These are phyloP conservation scores for Podarcis cretensis DNA, from an alignment of 2,113 vertebrate genomes.

Conservation along the genomic window DNA sequence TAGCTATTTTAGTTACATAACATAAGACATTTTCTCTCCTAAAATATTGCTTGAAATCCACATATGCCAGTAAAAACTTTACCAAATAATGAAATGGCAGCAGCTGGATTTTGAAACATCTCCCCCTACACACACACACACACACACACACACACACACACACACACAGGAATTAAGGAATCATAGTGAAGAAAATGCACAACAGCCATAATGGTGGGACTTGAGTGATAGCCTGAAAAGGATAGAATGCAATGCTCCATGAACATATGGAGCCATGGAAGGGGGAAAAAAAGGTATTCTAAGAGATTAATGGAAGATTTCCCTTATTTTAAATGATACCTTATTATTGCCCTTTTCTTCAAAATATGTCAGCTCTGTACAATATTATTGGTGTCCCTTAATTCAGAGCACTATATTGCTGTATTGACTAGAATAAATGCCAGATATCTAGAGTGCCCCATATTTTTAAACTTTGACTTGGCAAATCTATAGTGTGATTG, in stretches of 20 bases:
- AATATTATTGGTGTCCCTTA: neutral
- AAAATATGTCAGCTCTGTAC: neutral
- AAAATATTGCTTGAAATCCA: constrained; percentile 64
- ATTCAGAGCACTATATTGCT: neutral
- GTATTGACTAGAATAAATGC: constrained; percentile 2
- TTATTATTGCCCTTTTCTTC: neutral
- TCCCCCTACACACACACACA: neutral
- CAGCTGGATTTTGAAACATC: constrained; percentile 37
- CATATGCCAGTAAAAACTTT: constrained; percentile 47
- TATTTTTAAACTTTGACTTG: constrained; percentile 18
- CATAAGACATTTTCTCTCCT: constrained; percentile 54
- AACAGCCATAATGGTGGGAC: constrained; percentile 21
- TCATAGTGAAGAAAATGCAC: constrained; percentile 33
- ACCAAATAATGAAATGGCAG: constrained; percentile 32
- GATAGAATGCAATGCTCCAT: constrained; percentile 8
- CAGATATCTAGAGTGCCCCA: neutral
- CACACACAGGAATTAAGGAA: constrained; percentile 34
- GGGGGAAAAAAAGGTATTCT: neutral
- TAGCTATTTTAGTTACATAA: constrained; percentile 72
- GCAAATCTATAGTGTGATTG: constrained; percentile 20
- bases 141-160: too few relatives aligned
- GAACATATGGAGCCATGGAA: constrained; percentile 14
- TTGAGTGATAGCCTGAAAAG: neutral
- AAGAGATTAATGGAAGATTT: neutral
- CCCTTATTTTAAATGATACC: neutral